Evolutionary conservation across 2,797 vertebrate genomes (phyloP), one percentile per base, ranked within the genome.

Genomic region (Chrysolophus pictus): DNA sequence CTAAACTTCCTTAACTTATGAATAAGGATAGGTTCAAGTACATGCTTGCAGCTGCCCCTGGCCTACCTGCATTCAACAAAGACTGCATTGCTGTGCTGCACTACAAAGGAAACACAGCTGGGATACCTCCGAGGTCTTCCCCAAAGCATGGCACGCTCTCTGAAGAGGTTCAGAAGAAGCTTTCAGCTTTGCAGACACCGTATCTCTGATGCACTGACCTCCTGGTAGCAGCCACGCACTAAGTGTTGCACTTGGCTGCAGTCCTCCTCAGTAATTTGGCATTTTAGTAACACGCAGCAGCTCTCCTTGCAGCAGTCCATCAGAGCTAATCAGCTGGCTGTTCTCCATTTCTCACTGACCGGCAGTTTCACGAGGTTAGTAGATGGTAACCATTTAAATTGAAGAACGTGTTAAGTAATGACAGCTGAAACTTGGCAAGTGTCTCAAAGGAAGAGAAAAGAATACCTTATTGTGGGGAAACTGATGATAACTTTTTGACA

Each of bases 301-400:
- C 78, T 94, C 84, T 96, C 72, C 44, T 23, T 68, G 31, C 78
- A 46, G 67, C 95, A 95, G 92, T 88, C 95, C 95, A 94, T 96
- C 96, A 96, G 95, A 94, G 90, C 93, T 95, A 72, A 90, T 91
- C 96, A 93, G 82, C 46, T 97, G 96, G 88, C 95, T 33, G 24
- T 14, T 79, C 71, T 91, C 95, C 91, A 92, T 74, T 67, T 81
- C 87, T 91, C 86, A 77, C 62, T 29, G 5, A 64, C 84, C 77
- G 92, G 63, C 74, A 88, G 91, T 82, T 95, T 96, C 46, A 21
- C 60, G 47, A 93, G 35, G 77, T 93, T 84, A 88, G 88, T 86
- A 81, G 91, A 91, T 87, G 68, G 60, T 85, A 95, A 94, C 88
- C 93, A 95, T 92, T 91, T 42, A 91, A 97, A 82, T 29, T 62